Conservation (phyloP, 2,797 vertebrate genomes). For the Pangasius larnaudii region DNA sequence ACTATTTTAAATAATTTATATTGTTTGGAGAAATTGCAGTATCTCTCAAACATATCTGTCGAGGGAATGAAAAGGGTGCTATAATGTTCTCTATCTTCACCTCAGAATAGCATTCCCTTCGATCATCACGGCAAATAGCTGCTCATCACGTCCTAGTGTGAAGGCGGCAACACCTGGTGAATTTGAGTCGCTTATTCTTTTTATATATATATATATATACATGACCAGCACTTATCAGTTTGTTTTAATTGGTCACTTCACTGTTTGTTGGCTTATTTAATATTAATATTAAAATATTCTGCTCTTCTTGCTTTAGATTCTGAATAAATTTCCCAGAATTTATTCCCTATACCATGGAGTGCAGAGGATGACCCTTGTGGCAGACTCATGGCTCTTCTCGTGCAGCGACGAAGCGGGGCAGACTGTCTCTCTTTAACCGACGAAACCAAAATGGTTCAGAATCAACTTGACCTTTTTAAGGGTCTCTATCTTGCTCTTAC, state of each 20-base stretch:
- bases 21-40: conserved; percentile 59
- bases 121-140: conserved; percentile 97
- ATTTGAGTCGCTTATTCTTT: conserved; percentile 62
- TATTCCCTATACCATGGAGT: conserved; percentile 68
- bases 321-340: conserved; percentile 65
- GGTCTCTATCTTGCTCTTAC: conserved; percentile 33
- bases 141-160: conserved; percentile 86
- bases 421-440: conserved; percentile 52
- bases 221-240: neutral
- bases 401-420: conserved; percentile 65
- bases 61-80: conserved; percentile 9
- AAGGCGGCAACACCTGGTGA: conserved; percentile 90
- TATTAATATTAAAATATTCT: conserved; percentile 4
- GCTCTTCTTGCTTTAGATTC: conserved; percentile 38
- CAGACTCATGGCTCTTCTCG: conserved; percentile 75
- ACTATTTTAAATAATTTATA: neutral
- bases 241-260: neutral
- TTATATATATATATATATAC: too few relatives aligned
- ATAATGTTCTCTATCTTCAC: conserved; percentile 62
- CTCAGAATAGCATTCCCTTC: conserved; percentile 99
- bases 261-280: neutral
- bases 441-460: conserved; percentile 58
- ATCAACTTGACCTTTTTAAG: conserved; percentile 54
- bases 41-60: neutral
- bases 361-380: conserved; percentile 68